Base-by-base conservation (phyloP, 2,113 vertebrate species). In the Struthidea cinerea region DNA sequence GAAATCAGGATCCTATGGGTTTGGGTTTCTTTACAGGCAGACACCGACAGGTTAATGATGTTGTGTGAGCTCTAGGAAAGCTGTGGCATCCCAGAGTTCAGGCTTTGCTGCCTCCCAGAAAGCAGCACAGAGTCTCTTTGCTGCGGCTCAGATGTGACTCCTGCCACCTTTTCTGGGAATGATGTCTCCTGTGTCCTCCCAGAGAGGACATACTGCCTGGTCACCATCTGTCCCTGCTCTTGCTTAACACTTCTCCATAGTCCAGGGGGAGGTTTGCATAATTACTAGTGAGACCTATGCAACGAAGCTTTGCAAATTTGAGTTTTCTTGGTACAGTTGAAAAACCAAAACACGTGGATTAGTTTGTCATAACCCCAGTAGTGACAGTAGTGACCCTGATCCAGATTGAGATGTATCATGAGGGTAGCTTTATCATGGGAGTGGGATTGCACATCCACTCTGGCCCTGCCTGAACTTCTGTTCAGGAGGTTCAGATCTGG, bases 311-410 rank as follows among this genome's bases (percentile, higher is more conserved):
- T 37, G n/a, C 33, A 76, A 23, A 74, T 76, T 6, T 55, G 55
- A 2, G 10, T 77, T 76, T 80, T 80, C 28, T 79, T 0, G 0
- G 6, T 33, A 20, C 0, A 1, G 13, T 23, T 5, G 3, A 52
- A 87, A 78, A 44, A 28, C 6, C 32, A 41, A 35, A 91, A 28
- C 10, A 13, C 3, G 0, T 26, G 53, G n/a, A 9, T 80, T 75
- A 55, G 17, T 71, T 70, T 61, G 16, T 57, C 24, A 50, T 67
- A 56, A 73, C 82, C 10, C 15, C 44, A 59, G n/a, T 21, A 39
- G 46, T 27, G 52, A 70, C 14, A 27, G 42, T 16, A n/a, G 14
- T 73, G 47, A 74, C 47, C 53, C n/a, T 60, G 47, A 49, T 87
- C 30, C 41, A 32, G 53, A 7, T 0, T 65, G 28, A 14, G 24